These are phyloP conservation scores for Drosophila siamana DNA, from an alignment of 2,888 invertebrate species.

Conservation along the genomic window DNA sequence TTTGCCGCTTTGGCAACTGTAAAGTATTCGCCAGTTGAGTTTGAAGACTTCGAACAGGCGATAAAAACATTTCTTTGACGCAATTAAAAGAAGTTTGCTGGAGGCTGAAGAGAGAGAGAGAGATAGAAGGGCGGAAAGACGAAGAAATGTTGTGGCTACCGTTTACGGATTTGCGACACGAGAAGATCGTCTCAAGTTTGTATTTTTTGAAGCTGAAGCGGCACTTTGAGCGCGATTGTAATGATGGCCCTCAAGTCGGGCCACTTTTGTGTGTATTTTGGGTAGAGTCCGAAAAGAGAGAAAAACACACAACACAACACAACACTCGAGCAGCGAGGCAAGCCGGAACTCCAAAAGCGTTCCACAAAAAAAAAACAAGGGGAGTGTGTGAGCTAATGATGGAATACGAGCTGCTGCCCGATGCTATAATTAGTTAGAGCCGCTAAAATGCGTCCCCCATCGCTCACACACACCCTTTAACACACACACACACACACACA, in stretches of 20 bases:
- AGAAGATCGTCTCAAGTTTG: slow-evolving; percentile 45
- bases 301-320: no score
- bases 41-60: no score
- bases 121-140: neutral
- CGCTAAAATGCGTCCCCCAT: slow-evolving; percentile 35
- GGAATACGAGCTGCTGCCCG: slow-evolving; percentile 36
- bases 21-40: no score
- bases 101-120: no score
- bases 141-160: slow-evolving; percentile 43
- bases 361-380: neutral
- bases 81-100: no score
- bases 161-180: slow-evolving; percentile 41
- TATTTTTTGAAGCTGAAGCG: slow-evolving; percentile 32
- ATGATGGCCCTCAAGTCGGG: slow-evolving; percentile 73
- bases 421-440: slow-evolving; percentile 71
- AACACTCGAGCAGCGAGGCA: slow-evolving; percentile 41
- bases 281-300: neutral
- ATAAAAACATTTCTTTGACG: no score
- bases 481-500: no score
- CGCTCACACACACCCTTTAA: neutral
- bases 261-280: slow-evolving; percentile 44
- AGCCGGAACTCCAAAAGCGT: slow-evolving; percentile 66
- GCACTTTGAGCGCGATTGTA: slow-evolving; percentile 51
- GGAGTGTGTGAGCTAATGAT: slow-evolving; percentile 46
- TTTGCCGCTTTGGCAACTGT: no score